phyloP scores from a whole-genome alignment of 1,140 invertebrate genomes.

The Lanistes nyassanus region DNA sequence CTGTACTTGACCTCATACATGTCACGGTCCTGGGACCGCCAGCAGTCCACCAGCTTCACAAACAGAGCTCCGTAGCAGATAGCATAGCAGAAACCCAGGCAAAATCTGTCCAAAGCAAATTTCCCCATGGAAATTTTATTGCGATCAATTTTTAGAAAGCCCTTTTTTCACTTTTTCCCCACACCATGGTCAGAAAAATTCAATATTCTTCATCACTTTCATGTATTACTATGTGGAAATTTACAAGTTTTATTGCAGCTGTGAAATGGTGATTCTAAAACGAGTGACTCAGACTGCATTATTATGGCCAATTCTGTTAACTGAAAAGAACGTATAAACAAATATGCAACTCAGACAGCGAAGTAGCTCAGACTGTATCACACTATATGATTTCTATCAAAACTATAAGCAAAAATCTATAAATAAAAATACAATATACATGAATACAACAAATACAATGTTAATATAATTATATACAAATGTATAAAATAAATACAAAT shows the following conservation, averaged over 20 bases:
- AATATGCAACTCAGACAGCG: neutral
- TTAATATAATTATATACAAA: neutral
- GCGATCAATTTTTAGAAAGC: too few species aligned
- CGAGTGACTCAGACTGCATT: too few species aligned
- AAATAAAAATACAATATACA: neutral
- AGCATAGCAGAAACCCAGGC: slow-evolving; percentile 66
- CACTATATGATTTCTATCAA: too few species aligned
- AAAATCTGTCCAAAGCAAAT: slow-evolving; percentile 7
- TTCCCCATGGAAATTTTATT: neutral
- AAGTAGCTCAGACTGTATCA: neutral
- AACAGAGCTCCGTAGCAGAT: slow-evolving; percentile 68
- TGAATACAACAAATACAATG: neutral
- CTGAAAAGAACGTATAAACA: too few species aligned
- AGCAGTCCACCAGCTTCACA: slow-evolving; percentile 68
- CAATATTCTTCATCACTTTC: neutral
- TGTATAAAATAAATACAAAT: neutral
- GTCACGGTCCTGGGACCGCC: slow-evolving; percentile 59
- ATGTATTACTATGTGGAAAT: neutral
- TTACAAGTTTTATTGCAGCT: neutral
- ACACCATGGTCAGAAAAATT: neutral
- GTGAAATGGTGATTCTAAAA: too few species aligned
- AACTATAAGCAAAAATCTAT: neutral
- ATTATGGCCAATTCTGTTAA: too few species aligned
- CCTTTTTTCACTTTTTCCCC: neutral
- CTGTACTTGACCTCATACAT: slow-evolving; percentile 59